Conservation (phyloP, 1,140 invertebrate genomes). For the Archivesica marissinica region DNA sequence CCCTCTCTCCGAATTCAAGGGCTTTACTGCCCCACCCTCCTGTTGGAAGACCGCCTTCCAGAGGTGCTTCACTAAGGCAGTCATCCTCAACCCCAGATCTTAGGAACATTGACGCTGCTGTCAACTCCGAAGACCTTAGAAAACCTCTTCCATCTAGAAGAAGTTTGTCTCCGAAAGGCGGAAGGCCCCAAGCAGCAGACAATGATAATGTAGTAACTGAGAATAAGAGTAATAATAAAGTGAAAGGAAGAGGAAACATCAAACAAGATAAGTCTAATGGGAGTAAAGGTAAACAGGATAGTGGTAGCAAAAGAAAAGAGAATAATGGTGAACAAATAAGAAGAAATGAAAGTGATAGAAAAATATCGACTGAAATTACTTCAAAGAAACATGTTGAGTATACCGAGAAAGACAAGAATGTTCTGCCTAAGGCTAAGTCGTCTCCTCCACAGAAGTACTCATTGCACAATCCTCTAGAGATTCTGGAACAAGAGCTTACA, state of each 20-base stretch:
- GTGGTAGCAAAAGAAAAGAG: constrained; percentile 14
- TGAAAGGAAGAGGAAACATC: background rate
- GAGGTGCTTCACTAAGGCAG: constrained; percentile 42
- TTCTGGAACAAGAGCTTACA: constrained; percentile 50
- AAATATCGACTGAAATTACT: constrained; percentile 15
- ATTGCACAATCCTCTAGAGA: constrained; percentile 53
- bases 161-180: constrained; percentile 52
- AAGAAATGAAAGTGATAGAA: constrained; percentile 13
- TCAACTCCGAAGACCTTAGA: constrained; percentile 33
- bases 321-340: background rate
- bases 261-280: constrained; percentile 4
- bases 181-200: constrained; percentile 47
- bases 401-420: background rate
- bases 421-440: background rate
- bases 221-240: background rate
- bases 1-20: constrained; percentile 46
- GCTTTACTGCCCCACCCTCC: constrained; percentile 54
- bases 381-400: background rate
- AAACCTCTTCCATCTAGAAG: constrained; percentile 27
- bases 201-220: background rate
- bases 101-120: constrained; percentile 45
- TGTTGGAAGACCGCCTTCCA: constrained; percentile 49
- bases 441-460: background rate
- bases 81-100: constrained; percentile 59
- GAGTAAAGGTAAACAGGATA: constrained; percentile 4